Percentiles rank a stretch among this genome's conserved stretches.
phyloP scores from a whole-genome alignment of 2,888 invertebrate genomes.

The Limnephilus marmoratus region DNA sequence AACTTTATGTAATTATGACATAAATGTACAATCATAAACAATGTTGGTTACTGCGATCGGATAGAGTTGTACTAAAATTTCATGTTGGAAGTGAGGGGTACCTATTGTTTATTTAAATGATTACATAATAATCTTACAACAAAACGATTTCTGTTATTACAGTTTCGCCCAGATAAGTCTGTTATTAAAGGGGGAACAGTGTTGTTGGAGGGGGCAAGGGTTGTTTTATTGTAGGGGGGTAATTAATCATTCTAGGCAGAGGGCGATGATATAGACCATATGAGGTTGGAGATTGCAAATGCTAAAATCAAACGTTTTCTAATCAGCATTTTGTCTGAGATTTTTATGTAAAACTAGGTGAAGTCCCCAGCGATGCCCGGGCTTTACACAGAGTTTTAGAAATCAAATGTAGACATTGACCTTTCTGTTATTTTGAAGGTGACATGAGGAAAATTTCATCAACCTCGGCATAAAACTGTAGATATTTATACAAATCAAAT shows the following conservation, averaged over 20 bases:
- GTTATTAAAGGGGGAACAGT: constrained; percentile 9
- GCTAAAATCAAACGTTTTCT: not conserved
- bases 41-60: too few species aligned
- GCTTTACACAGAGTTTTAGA: too few species aligned
- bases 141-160: constrained; percentile 30
- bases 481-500: too few species aligned
- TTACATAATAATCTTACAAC: constrained; percentile 34
- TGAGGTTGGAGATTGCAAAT: not conserved
- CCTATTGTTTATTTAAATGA: constrained; percentile 38
- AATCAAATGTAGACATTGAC: too few species aligned
- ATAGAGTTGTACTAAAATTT: too few species aligned
- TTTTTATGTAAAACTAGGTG: not conserved
- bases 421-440: too few species aligned
- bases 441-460: too few species aligned
- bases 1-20: too few species aligned
- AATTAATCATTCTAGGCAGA: constrained; percentile 31
- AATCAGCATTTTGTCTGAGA: not conserved
- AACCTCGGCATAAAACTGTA: too few species aligned
- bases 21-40: too few species aligned
- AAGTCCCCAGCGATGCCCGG: too few species aligned
- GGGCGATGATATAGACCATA: not conserved
- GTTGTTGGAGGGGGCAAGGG: not conserved
- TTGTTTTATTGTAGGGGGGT: not conserved
- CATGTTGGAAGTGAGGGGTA: not conserved
- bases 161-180: constrained; percentile 19